Evolutionary conservation across 2,888 invertebrate genomes (phyloP).

Genomic region (Metopia argyrocephala): DNA sequence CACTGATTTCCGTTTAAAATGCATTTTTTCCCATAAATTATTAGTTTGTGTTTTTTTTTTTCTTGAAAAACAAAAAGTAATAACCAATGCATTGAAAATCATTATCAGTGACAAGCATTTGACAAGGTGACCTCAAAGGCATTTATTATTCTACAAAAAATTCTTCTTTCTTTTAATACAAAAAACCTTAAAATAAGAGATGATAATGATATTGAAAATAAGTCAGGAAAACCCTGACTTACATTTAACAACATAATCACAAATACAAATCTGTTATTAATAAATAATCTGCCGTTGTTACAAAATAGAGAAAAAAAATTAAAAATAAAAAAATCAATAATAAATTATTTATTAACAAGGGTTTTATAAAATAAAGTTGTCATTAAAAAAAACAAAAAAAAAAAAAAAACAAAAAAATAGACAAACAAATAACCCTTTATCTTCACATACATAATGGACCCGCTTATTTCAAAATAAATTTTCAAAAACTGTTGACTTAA

Average conservation of each 20-base stretch:
- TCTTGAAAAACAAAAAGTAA: neutral
- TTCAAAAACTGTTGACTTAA: constrained; percentile 28
- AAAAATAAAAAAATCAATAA: neutral
- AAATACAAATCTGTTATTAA: constrained; percentile 8
- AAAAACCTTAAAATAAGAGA: neutral
- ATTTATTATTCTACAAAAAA: neutral
- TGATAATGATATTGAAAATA: constrained; percentile 45
- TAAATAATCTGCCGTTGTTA: neutral
- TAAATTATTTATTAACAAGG: constrained; percentile 12
- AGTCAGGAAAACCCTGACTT: constrained; percentile 28
- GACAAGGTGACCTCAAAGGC: neutral
- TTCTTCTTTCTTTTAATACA: neutral
- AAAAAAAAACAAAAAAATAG: too few relatives aligned
- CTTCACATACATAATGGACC: constrained; percentile 25
- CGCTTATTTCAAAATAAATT: constrained; percentile 7
- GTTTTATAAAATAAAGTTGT: too few relatives aligned
- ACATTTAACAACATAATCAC: constrained; percentile 28
- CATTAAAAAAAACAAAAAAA: too few relatives aligned
- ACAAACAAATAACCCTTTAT: too few relatives aligned
- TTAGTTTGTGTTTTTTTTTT: neutral
- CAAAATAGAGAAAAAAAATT: neutral
- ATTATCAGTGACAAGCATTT: constrained; percentile 5
- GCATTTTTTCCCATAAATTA: too few relatives aligned
- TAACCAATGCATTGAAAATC: neutral
- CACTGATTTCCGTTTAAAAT: too few relatives aligned